Conservation (phyloP, 1,140 invertebrate genomes). For the Diachasmimorpha longicaudata region DNA sequence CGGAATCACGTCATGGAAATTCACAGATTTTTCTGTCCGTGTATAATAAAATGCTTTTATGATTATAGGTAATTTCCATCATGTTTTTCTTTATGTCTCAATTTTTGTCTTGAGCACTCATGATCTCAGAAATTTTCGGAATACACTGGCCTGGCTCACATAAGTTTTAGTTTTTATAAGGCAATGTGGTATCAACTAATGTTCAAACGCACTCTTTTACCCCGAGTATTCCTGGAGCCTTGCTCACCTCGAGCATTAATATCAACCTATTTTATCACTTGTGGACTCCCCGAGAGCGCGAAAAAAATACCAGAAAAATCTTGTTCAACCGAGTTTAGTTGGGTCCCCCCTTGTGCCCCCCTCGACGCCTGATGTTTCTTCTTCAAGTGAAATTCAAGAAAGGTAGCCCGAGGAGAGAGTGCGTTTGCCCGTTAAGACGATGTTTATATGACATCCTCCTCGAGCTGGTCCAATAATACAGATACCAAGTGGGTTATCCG, state of each 20-base stretch:
- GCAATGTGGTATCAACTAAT: constrained; percentile 16
- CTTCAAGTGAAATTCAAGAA: constrained; percentile 18
- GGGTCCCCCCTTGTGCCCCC: not conserved
- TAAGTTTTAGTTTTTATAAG: not conserved
- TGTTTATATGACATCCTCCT: constrained; percentile 24
- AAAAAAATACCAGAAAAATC: not conserved
- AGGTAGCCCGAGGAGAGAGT: constrained; percentile 20
- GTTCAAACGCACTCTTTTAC: constrained; percentile 9
- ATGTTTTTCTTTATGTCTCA: too few relatives aligned
- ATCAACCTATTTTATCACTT: not conserved
- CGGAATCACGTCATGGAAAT: too few relatives aligned
- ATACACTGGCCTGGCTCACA: not conserved
- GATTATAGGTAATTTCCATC: too few relatives aligned
- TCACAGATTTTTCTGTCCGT: too few relatives aligned
- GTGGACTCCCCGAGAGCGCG: not conserved
- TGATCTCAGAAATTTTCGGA: not conserved
- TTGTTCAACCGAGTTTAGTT: not conserved
- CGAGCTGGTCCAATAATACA: constrained; percentile 18
- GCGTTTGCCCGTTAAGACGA: constrained; percentile 30
- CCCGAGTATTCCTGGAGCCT: not conserved
- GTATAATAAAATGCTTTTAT: too few relatives aligned
- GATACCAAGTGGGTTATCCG: constrained; percentile 29
- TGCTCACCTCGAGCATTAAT: not conserved
- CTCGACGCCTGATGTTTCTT: not conserved
- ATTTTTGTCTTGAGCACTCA: constrained; percentile 17